Conservation (phyloP, 2,113 vertebrate genomes). For the Tupaia chinensis region DNA sequence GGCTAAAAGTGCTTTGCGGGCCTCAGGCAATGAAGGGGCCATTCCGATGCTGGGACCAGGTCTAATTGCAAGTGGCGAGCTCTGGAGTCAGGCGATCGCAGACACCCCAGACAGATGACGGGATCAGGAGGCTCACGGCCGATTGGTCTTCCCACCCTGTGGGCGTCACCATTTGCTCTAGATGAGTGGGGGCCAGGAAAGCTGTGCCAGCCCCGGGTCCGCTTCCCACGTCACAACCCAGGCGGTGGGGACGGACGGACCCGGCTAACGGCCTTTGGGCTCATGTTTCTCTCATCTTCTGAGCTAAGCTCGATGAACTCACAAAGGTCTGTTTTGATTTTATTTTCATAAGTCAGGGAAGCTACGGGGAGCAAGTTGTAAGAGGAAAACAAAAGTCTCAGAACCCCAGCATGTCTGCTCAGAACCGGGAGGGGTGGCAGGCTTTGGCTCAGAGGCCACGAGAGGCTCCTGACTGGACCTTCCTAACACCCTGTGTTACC, state of each 20-base stretch:
- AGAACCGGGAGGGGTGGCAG: neutral
- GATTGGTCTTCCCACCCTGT: conserved; percentile 28
- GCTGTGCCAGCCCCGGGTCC: neutral
- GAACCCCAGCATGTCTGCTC: too few species aligned
- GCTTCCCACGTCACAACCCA: neutral
- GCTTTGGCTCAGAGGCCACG: neutral
- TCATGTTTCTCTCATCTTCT: conserved; percentile 34
- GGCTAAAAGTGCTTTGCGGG: neutral
- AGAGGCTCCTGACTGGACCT: too few species aligned
- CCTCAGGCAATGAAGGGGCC: conserved; percentile 25
- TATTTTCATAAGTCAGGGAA: conserved; percentile 45
- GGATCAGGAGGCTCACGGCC: conserved; percentile 65
- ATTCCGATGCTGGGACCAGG: neutral
- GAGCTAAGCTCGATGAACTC: neutral
- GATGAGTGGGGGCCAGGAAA: conserved; percentile 14
- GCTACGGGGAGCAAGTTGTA: neutral
- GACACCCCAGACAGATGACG: conserved; percentile 64
- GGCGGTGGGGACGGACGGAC: neutral
- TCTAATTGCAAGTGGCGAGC: conserved; percentile 50
- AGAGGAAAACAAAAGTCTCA: neutral
- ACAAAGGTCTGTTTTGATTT: conserved; percentile 41
- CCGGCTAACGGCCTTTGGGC: neutral
- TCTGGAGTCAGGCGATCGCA: neutral
- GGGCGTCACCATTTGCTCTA: conserved; percentile 63
- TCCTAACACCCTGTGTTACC: neutral